Percentiles rank a stretch among this genome's conserved stretches.
These are phyloP conservation scores for Poliocrania exsul DNA, from an alignment of 2,797 vertebrate species.

Conservation along the genomic window DNA sequence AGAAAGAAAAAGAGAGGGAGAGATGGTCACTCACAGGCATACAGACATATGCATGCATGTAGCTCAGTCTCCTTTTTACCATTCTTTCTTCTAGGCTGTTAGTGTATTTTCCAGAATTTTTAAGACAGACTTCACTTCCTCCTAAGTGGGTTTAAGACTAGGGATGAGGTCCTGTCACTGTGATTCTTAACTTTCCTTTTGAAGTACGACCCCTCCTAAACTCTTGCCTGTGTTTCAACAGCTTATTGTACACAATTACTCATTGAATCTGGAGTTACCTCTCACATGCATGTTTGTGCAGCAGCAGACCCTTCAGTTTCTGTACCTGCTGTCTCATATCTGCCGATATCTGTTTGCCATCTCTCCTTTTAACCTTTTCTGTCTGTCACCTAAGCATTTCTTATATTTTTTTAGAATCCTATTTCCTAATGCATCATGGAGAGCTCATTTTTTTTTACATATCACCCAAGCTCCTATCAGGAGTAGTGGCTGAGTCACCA, in stretches of 20 bases:
- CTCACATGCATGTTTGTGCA: neutral
- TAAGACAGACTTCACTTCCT: neutral
- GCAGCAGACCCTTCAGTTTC: neutral
- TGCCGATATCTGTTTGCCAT: neutral
- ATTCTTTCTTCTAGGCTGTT: neutral
- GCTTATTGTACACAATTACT: neutral
- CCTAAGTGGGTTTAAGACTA: neutral
- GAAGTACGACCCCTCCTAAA: neutral
- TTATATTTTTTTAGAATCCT: neutral
- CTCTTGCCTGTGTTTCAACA: neutral
- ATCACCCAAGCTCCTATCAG: neutral
- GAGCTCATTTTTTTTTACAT: neutral
- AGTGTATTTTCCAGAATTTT: neutral
- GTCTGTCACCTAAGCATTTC: neutral
- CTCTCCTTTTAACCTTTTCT: slow-evolving; percentile 8
- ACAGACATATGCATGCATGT: rapidly evolving
- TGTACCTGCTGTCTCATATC: neutral
- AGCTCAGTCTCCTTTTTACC: neutral
- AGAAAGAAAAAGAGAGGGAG: neutral
- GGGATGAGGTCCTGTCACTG: neutral
- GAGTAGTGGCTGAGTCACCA: slow-evolving; percentile 30
- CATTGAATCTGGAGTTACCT: neutral
- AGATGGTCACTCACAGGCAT: neutral
- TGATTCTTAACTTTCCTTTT: neutral
- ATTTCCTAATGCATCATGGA: neutral